Conservation (phyloP, 2,888 invertebrate species). For the Catocala nupta region DNA sequence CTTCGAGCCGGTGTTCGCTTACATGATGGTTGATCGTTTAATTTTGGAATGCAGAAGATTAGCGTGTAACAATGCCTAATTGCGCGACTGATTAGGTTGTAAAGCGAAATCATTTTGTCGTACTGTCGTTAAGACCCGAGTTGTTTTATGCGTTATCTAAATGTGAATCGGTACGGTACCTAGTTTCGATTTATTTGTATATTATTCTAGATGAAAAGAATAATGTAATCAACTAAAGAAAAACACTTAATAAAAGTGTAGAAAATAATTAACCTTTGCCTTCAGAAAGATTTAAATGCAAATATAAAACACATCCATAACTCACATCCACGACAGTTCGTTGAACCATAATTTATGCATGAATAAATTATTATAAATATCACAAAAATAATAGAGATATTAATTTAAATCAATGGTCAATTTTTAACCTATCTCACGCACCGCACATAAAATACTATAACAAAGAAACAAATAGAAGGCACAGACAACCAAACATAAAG, state of each 20-base stretch:
- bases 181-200: too few species aligned
- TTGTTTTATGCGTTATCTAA: not conserved
- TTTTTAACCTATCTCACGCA: slow-evolving; percentile 42
- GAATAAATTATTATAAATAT: slow-evolving; percentile 22
- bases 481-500: slow-evolving; percentile 69
- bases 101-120: slow-evolving; percentile 32
- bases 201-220: too few species aligned
- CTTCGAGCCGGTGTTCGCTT: slow-evolving; percentile 52
- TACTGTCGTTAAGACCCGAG: slow-evolving; percentile 3
- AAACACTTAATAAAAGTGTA: not conserved
- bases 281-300: not conserved
- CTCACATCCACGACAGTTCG: slow-evolving; percentile 15
- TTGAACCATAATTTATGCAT: slow-evolving; percentile 26
- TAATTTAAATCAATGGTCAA: slow-evolving; percentile 43
- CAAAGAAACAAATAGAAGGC: slow-evolving; percentile 56
- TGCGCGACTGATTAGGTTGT: slow-evolving; percentile 46
- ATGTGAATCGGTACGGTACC: too few species aligned
- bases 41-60: slow-evolving; percentile 66
- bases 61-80: slow-evolving; percentile 53
- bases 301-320: slow-evolving; percentile 13
- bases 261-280: not conserved
- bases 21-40: slow-evolving; percentile 59
- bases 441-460: slow-evolving; percentile 47
- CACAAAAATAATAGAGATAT: slow-evolving; percentile 51
- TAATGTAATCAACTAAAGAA: not conserved